Percentiles rank a stretch among this genome's conserved stretches.
These are phyloP conservation scores for Elephas maximus DNA, from an alignment of 2,113 vertebrate species.

Conservation along the genomic window DNA sequence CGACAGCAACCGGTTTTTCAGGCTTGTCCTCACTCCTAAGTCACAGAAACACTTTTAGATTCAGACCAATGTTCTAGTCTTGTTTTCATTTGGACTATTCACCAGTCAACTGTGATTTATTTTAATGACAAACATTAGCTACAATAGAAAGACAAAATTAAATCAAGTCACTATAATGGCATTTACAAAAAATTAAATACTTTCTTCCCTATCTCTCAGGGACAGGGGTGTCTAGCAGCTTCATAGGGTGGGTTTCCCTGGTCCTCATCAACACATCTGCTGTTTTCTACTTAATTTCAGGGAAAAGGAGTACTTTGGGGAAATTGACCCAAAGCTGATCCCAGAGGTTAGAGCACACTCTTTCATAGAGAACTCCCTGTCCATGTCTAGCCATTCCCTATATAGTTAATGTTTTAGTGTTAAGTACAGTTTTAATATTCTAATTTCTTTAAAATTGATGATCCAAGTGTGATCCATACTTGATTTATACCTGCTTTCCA, in stretches of 20 bases:
- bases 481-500: conserved; percentile 15
- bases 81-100: conserved; percentile 42
- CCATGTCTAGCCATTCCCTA: neutral
- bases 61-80: neutral
- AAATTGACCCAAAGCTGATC: neutral
- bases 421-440: neutral
- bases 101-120: conserved; percentile 48
- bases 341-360: neutral
- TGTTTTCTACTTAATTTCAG: conserved; percentile 39
- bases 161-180: conserved; percentile 49
- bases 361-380: neutral
- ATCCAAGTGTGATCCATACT: neutral
- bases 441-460: conserved; percentile 13
- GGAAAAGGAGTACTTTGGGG: conserved; percentile 19
- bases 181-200: conserved; percentile 51
- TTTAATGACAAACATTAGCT: conserved; percentile 27
- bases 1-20: neutral
- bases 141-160: conserved; percentile 50
- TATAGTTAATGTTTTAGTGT: neutral
- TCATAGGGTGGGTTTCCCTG: neutral
- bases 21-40: neutral
- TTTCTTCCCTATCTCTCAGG: neutral
- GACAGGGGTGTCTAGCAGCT: neutral
- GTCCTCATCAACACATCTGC: neutral
- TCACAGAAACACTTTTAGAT: neutral